Percentiles rank a stretch among this genome's conserved stretches.
These are phyloP conservation scores for Hylomyscus alleni DNA, from an alignment of 2,797 vertebrate genomes.

Conservation along the genomic window DNA sequence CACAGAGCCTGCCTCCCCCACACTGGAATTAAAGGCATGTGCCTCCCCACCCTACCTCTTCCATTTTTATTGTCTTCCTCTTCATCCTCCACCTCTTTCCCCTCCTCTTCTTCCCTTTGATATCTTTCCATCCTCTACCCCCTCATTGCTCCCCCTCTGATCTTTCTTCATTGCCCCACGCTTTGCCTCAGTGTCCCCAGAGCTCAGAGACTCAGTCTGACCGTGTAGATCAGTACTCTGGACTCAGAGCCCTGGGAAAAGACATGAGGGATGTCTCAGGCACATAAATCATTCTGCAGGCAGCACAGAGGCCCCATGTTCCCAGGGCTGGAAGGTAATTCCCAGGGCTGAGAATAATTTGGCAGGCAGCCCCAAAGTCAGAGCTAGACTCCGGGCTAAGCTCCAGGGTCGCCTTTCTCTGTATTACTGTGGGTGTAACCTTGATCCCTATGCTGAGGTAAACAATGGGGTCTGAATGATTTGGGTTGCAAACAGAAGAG, in stretches of 20 bases:
- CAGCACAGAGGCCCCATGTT: constrained; percentile 15
- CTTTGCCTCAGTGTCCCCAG: background rate
- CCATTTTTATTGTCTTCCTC: background rate
- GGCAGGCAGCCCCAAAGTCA: constrained; percentile 63
- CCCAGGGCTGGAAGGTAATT: constrained; percentile 74
- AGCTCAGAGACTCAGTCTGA: background rate
- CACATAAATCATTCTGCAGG: constrained; percentile 38
- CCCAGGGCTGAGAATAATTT: constrained; percentile 71
- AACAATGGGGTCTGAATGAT: constrained; percentile 77
- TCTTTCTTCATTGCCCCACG: background rate
- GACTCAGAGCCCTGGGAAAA: constrained; percentile 66
- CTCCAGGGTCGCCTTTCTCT: constrained; percentile 58
- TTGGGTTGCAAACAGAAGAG: constrained; percentile 79
- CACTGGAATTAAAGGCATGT: background rate
- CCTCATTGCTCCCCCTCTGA: background rate
- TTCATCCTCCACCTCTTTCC: background rate
- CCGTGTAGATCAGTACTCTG: constrained; percentile 15
- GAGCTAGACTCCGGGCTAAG: background rate
- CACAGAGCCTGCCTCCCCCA: no score
- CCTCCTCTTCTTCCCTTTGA: no score
- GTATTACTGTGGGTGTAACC: constrained; percentile 70
- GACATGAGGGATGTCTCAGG: background rate
- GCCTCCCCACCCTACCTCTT: background rate
- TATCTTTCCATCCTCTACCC: background rate
- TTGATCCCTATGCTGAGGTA: constrained; percentile 76